phyloP scores from a whole-genome alignment of 2,888 invertebrate species.

The Dascillus cervinus region DNA sequence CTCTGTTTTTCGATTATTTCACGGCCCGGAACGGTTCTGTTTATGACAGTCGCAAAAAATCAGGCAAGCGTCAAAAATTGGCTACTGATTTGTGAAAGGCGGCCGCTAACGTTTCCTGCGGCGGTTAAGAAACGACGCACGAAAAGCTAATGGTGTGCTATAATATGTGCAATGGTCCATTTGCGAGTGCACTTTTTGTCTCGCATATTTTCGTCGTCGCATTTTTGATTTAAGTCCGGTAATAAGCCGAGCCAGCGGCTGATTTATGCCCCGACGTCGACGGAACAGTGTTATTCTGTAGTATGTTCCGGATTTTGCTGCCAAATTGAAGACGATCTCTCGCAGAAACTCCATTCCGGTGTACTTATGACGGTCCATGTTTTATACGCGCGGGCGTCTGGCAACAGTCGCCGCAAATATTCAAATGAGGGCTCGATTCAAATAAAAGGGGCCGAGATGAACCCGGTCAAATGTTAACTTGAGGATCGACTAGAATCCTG shows the following conservation, averaged over 20 bases:
- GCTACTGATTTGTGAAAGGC: constrained; percentile 17
- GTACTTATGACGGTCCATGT: constrained; percentile 40
- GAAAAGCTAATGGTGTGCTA: constrained; percentile 37
- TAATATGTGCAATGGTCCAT: constrained; percentile 41
- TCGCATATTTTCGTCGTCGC: constrained; percentile 28
- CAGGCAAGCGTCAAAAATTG: constrained; percentile 9
- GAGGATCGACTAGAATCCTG: constrained; percentile 32
- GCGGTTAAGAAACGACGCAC: constrained; percentile 20
- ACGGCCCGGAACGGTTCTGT: constrained; percentile 13
- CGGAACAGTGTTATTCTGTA: constrained; percentile 22
- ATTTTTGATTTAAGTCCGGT: constrained; percentile 30
- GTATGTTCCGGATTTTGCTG: constrained; percentile 31
- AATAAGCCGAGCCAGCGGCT: constrained; percentile 17
- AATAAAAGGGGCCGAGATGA: constrained; percentile 15
- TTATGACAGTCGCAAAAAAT: constrained; percentile 15
- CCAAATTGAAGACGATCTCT: constrained; percentile 44
- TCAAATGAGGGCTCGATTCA: constrained; percentile 28
- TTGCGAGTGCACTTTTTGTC: constrained; percentile 34
- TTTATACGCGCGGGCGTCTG: constrained; percentile 40
- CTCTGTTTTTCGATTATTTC: constrained; percentile 14
- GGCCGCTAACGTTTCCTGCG: constrained; percentile 22
- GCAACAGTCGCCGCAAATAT: constrained; percentile 35
- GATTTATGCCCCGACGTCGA: constrained; percentile 29
- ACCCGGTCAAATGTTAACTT: constrained; percentile 41
- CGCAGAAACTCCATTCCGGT: constrained; percentile 40